Evolutionary conservation across 2,113 vertebrate species (phyloP), one percentile per base, ranked within the genome.

Genomic region (Myxocyprinus asiaticus): DNA sequence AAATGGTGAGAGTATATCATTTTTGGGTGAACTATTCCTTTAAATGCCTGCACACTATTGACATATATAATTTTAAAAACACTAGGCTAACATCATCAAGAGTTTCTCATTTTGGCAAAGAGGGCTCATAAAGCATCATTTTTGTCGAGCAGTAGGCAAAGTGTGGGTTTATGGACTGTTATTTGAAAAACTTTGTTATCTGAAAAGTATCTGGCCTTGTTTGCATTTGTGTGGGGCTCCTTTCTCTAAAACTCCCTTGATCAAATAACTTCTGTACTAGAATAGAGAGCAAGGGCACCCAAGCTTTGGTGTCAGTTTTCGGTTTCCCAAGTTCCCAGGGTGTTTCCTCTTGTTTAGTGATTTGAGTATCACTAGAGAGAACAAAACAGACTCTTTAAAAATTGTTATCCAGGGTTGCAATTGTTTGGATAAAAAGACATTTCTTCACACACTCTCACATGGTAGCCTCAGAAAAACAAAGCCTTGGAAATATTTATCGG

Each of bases 121-220:
- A 33, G 22, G 22, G 22, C 22, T 33, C 22, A 33, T 33, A 33
- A 33, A 1, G 22, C 22, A 33, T 1, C 6, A 14, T n/a, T 14
- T 56, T 56, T 12, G 14, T 14, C 3, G 14, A 56, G 47, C 5
- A 48, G 47, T 9, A 14, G 15, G 6, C 11, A 58, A n/a, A 58
- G 5, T 33, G 15, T 0, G 12, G 10, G 4, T 9, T 50, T 12
- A 50, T 14, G 4, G 17, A 62, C 12, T 61, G 44, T 33, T 33
- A 33, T 33, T 33, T 33, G 22, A 33, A 33, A 33, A 33, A 33
- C 1, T 33, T 33, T 33, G 1, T 74, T 62, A 74, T 74, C 72
- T 51, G 55, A 74, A 74, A 74, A 63, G 72, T 42, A 74, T 74
- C 62, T 14, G 17, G 7, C 45, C 6, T 74, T 74, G 15, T 63